Evolutionary conservation across 2,888 invertebrate species (phyloP).

Genomic region (Machimus atricapillus): DNA sequence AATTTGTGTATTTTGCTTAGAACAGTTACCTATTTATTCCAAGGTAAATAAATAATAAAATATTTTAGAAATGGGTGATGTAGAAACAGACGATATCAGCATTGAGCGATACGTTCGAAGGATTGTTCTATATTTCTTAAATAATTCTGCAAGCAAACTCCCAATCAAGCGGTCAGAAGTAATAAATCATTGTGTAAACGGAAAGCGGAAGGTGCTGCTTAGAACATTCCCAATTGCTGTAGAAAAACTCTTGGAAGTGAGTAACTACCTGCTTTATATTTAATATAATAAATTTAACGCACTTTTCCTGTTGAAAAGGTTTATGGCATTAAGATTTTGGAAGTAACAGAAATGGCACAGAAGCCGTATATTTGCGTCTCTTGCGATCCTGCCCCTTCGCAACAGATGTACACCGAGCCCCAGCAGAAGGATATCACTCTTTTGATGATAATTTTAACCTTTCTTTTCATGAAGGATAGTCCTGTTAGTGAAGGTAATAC

Average conservation of each 20-base stretch:
- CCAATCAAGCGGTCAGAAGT: slow-evolving; percentile 52
- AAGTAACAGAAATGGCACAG: slow-evolving; percentile 49
- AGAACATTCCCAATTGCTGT: slow-evolving; percentile 46
- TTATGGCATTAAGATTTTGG: slow-evolving; percentile 50
- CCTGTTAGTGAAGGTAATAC: slow-evolving; percentile 50
- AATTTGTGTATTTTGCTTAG: background rate
- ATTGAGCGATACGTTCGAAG: background rate
- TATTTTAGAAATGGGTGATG: background rate
- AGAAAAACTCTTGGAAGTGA: slow-evolving; percentile 45
- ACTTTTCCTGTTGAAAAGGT: slow-evolving; percentile 45
- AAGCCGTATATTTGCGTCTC: slow-evolving; percentile 51
- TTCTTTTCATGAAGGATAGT: slow-evolving; percentile 53
- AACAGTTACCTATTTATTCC: no score
- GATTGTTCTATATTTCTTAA: slow-evolving; percentile 48
- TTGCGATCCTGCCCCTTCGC: slow-evolving; percentile 46
- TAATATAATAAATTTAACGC: background rate
- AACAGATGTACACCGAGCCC: slow-evolving; percentile 47
- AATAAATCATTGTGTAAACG: slow-evolving; percentile 45
- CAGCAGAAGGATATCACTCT: slow-evolving; percentile 51
- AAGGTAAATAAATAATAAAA: no score
- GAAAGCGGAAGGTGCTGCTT: slow-evolving; percentile 46
- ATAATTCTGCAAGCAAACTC: slow-evolving; percentile 51
- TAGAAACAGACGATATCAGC: background rate
- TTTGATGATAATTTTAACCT: slow-evolving; percentile 53
- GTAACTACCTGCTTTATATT: slow-evolving; percentile 43